phyloP scores from a whole-genome alignment of 2,113 vertebrate species.

The Artemisiospiza belli region DNA sequence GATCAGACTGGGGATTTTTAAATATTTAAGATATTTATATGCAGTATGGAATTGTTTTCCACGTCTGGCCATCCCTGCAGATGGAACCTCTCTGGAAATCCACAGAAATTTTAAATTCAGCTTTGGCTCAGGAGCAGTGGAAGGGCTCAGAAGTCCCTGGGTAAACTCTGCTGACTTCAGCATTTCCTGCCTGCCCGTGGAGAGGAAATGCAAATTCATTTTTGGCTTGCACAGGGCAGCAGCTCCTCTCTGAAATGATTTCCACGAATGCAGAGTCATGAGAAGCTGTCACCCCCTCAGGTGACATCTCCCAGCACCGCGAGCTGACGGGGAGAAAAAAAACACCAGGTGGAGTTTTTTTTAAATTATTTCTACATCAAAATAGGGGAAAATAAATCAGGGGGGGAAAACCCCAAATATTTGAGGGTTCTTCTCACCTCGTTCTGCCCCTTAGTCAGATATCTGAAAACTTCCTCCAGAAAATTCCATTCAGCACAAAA shows the following conservation, averaged over 20 bases:
- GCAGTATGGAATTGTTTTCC: neutral
- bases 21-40: too few species aligned
- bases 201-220: neutral
- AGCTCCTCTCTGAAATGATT: neutral
- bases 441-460: neutral
- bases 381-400: neutral
- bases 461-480: neutral
- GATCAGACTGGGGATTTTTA: too few species aligned
- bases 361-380: neutral
- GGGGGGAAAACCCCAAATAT: neutral
- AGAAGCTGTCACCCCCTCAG: neutral
- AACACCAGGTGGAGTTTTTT: accelerated
- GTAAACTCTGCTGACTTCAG: neutral
- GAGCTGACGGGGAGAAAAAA: neutral
- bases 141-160: neutral
- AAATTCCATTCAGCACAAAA: neutral
- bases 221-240: accelerated
- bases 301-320: neutral
- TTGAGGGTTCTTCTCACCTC: neutral
- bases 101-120: neutral
- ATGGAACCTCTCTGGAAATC: neutral
- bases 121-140: neutral
- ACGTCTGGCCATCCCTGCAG: neutral
- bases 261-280: neutral
- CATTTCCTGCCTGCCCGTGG: neutral